Percentiles rank a stretch among this genome's conserved stretches.
Evolutionary conservation across 1,140 invertebrate genomes (phyloP).

Genomic region (Belonocnema kinseyi): DNA sequence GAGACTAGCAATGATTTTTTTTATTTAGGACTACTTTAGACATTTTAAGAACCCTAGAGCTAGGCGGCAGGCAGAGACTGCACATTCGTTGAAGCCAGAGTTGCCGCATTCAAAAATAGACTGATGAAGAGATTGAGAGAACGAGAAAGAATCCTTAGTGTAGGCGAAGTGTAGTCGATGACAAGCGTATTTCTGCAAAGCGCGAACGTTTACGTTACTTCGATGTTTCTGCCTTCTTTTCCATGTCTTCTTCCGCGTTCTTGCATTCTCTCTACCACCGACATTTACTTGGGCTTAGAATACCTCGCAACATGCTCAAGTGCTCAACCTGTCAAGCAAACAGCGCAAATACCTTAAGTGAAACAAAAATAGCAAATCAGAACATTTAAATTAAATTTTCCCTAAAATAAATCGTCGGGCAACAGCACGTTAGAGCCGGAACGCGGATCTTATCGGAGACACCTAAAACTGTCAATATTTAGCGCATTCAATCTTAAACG

Average conservation of each 20-base stretch:
- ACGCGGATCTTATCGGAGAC: too few relatives aligned
- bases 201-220: conserved; percentile 14
- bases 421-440: too few relatives aligned
- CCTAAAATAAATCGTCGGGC: not conserved
- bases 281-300: not conserved
- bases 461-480: too few relatives aligned
- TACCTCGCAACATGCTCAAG: not conserved
- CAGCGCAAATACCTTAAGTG: not conserved
- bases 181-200: conserved; percentile 23
- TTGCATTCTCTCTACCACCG: not conserved
- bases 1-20: conserved; percentile 3
- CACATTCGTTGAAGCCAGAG: not conserved
- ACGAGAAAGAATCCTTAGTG: not conserved
- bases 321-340: not conserved
- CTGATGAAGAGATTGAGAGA: conserved; percentile 25
- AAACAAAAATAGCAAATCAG: not conserved
- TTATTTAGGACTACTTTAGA: not conserved
- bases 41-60: not conserved
- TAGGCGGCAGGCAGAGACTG: not conserved
- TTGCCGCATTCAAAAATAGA: conserved; percentile 6
- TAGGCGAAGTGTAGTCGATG: conserved; percentile 38
- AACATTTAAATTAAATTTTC: not conserved
- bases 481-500: too few relatives aligned
- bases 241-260: conserved; percentile 8
- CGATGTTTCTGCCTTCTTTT: conserved; percentile 9